Evolutionary conservation across 2,888 invertebrate species (phyloP).

Genomic region (Acleris holmiana): DNA sequence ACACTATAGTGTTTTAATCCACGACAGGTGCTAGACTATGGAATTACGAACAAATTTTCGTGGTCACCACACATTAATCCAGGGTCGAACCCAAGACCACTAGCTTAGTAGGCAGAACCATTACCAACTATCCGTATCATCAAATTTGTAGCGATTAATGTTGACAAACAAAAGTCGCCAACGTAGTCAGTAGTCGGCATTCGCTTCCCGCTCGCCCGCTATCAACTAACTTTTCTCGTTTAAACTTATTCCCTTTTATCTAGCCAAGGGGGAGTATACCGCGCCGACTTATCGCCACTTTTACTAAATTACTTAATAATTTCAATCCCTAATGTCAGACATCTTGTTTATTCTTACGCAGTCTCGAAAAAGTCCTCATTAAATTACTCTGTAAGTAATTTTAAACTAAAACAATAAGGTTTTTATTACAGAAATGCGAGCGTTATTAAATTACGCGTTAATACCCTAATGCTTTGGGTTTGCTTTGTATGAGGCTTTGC

Average conservation of each 20-base stretch:
- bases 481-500: not conserved
- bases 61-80: no score
- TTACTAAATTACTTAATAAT: conserved; percentile 81
- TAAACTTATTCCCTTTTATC: conserved; percentile 79
- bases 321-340: conserved; percentile 66
- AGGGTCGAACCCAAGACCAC: no score
- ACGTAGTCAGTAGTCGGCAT: conserved; percentile 3
- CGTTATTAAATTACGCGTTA: conserved; percentile 25
- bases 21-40: no score
- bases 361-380: conserved; percentile 44
- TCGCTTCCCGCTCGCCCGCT: conserved; percentile 18
- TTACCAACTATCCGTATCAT: no score
- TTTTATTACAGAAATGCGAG: conserved; percentile 20
- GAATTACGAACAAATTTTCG: no score
- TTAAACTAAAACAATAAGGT: conserved; percentile 10
- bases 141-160: no score
- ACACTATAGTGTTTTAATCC: no score
- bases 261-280: conserved; percentile 56
- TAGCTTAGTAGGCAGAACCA: no score
- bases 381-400: conserved; percentile 17
- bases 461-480: conserved; percentile 22
- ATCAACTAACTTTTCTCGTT: conserved; percentile 74
- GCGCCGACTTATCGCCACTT: conserved; percentile 67
- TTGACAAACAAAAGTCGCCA: not conserved
- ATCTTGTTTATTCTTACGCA: conserved; percentile 62